Percentiles rank a stretch among this genome's conserved stretches.
Conservation (phyloP, 1,140 invertebrate species). For the Bicyclus anynana region DNA sequence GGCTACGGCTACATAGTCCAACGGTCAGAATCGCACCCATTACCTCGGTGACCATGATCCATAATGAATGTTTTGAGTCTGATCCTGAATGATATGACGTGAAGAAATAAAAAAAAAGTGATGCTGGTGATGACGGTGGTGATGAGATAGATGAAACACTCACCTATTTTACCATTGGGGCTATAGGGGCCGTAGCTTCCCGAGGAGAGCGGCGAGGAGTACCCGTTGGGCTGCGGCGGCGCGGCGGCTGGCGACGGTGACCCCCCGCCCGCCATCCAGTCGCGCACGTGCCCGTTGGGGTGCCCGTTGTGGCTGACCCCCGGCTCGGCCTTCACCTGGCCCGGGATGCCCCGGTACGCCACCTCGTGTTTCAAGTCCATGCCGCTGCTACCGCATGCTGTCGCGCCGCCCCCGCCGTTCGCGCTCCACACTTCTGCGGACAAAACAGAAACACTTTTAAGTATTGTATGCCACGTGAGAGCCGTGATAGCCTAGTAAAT, state of each 20-base stretch:
- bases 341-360: constrained; percentile 63
- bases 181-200: constrained; percentile 92
- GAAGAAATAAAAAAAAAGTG: too few relatives aligned
- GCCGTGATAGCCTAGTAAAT: too few relatives aligned
- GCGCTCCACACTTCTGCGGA: constrained; percentile 70
- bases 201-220: constrained; percentile 89
- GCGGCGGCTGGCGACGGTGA: constrained; percentile 58
- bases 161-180: constrained; percentile 91
- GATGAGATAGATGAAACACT: too few relatives aligned
- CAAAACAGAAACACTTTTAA: not conserved
- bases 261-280: constrained; percentile 86
- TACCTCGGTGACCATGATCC: too few relatives aligned
- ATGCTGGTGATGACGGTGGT: too few relatives aligned
- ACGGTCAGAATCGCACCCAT: too few relatives aligned
- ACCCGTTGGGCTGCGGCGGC: constrained; percentile 83
- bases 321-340: constrained; percentile 69
- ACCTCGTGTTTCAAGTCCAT: constrained; percentile 73
- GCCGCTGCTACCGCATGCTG: constrained; percentile 72
- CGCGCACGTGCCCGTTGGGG: constrained; percentile 88
- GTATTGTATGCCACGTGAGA: too few relatives aligned
- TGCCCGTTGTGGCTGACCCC: constrained; percentile 77
- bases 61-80: too few relatives aligned
- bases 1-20: too few relatives aligned
- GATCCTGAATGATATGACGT: too few relatives aligned
- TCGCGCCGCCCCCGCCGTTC: constrained; percentile 64